Percentiles rank a stretch among this genome's conserved stretches.
Conservation (phyloP, 2,888 invertebrate species). For the Cylindroiulus punctatus region DNA sequence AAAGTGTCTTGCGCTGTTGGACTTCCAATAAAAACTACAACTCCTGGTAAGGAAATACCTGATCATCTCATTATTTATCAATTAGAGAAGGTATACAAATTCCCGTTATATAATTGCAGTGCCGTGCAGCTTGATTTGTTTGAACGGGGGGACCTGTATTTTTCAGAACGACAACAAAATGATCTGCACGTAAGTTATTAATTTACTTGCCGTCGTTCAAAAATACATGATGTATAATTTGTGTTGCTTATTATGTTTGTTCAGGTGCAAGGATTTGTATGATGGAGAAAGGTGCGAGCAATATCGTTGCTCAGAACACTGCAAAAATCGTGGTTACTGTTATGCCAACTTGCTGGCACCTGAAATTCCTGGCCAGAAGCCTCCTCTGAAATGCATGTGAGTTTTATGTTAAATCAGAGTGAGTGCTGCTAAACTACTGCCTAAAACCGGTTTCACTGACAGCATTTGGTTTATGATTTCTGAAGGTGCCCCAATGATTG, state of each 20-base stretch:
- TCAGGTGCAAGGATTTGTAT: constrained; percentile 72
- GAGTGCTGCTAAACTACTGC: no score
- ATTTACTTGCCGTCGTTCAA: not conserved
- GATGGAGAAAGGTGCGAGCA: constrained; percentile 76
- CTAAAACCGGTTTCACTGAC: no score
- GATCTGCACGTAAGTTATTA: constrained; percentile 69
- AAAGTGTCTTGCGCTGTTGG: constrained; percentile 57
- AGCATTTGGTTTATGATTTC: not conserved
- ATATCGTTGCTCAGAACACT: constrained; percentile 76
- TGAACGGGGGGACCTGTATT: constrained; percentile 72
- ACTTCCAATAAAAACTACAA: constrained; percentile 53
- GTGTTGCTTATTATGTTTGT: not conserved
- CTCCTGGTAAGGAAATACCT: constrained; percentile 11
- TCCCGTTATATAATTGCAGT: constrained; percentile 56
- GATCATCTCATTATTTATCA: not conserved
- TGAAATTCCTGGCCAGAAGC: constrained; percentile 60
- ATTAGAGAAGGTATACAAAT: not conserved
- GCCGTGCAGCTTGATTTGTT: constrained; percentile 62
- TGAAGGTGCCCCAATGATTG: constrained; percentile 72
- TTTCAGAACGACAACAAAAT: constrained; percentile 68
- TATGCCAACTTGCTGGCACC: constrained; percentile 63
- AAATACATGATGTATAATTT: not conserved
- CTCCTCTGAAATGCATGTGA: constrained; percentile 63
- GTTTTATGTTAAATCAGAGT: constrained; percentile 48
- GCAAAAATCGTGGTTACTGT: constrained; percentile 71